Evolutionary conservation across 2,113 vertebrate genomes (phyloP).

Genomic region (Leucopsar rothschildi): DNA sequence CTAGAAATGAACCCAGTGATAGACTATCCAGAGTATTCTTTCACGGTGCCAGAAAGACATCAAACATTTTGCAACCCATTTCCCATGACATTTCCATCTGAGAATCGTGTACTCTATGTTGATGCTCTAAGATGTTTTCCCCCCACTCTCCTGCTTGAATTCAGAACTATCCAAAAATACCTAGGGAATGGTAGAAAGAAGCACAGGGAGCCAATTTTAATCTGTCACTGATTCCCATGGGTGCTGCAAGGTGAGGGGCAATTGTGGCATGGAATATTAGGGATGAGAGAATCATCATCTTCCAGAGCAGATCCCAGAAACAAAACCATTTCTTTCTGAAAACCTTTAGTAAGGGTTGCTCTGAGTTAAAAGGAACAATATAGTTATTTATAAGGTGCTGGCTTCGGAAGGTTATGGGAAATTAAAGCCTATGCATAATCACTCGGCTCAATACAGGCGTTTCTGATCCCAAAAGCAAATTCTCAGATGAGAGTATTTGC

Average conservation of each 20-base stretch:
- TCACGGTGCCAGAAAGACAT: not conserved
- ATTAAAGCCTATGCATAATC: not conserved
- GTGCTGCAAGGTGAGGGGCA: not conserved
- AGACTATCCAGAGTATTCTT: not conserved
- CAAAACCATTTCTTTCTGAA: not conserved
- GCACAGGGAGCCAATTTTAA: not conserved
- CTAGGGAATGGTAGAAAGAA: not conserved
- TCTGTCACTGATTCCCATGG: not conserved
- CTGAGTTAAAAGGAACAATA: not conserved
- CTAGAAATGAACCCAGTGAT: not conserved
- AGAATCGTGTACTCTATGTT: not conserved
- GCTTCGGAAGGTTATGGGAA: not conserved
- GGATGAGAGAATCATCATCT: not conserved
- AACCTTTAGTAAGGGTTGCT: not conserved
- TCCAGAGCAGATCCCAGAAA: not conserved
- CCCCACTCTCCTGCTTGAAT: not conserved
- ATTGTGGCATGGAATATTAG: not conserved
- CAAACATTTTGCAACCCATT: not conserved
- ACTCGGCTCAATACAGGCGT: not conserved
- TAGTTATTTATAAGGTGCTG: not conserved
- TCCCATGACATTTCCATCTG: not conserved
- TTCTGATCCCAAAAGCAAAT: not conserved
- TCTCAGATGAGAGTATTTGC: not conserved
- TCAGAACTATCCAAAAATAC: not conserved
- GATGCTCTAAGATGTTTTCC: not conserved